Percentiles rank a stretch among this genome's conserved stretches.
These are phyloP conservation scores for Nyctalus aviator DNA, from an alignment of 2,797 vertebrate species.

Conservation along the genomic window DNA sequence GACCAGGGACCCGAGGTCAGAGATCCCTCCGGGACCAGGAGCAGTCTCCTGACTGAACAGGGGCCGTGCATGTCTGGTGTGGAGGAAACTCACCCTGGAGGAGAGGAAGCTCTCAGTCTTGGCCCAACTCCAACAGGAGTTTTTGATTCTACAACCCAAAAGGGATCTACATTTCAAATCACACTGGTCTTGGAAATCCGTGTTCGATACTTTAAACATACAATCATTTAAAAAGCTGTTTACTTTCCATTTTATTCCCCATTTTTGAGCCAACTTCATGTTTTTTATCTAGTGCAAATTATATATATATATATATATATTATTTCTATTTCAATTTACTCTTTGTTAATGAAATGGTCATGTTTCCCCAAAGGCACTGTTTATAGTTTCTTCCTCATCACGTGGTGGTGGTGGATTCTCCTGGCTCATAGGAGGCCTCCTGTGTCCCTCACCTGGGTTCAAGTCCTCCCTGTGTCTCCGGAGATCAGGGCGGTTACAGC, in stretches of 20 bases:
- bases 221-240: neutral
- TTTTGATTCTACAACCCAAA: neutral
- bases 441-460: neutral
- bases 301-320: too few species aligned
- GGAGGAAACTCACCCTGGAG: accelerated
- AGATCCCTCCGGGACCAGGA: too few species aligned
- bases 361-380: neutral
- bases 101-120: too few species aligned
- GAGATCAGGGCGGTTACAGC: accelerated
- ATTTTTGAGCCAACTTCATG: neutral
- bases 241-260: neutral
- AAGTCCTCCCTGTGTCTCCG: accelerated
- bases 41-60: too few species aligned
- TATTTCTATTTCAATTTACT: neutral
- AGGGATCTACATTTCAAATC: neutral
- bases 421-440: too few species aligned
- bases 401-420: neutral
- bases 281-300: neutral
- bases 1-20: too few species aligned
- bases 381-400: neutral
- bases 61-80: neutral
- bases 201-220: neutral
- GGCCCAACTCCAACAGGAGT: neutral
- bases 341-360: neutral
- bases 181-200: neutral